Evolutionary conservation across 1,140 invertebrate species (phyloP), one percentile per base, ranked within the genome.

Genomic region (Cydia strobilella): DNA sequence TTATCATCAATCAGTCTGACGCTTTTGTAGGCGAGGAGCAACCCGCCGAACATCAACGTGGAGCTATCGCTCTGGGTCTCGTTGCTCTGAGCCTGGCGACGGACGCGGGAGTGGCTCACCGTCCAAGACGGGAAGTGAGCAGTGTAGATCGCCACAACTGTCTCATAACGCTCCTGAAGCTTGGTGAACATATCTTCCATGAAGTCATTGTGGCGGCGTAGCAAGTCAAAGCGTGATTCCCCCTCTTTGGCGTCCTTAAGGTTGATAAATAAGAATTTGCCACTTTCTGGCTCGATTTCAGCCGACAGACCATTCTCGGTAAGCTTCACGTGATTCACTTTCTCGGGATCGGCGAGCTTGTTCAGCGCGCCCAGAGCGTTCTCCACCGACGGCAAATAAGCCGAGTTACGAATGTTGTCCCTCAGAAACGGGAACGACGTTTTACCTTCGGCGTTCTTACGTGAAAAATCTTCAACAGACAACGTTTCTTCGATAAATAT

Each of bases 401-500:
- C 51, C 1, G 87, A 83, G 15, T 86, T 77, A 1, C 79, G 79
- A 2, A 91, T 82, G 25, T 87, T 88, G 9, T 83, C 74, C 13
- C 86, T 86, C 39, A 93, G 80, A 73, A 88, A 90, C 0, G 86
- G 86, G 76, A 89, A 93, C 0, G 89, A 81, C 0, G 86, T 86
- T n/a, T 86, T 82, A 10, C 90, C 90, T 6, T 89, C 83, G 0
- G 71, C 76, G 66, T 88, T 86, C 83, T 88, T 92, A 23, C 77
- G 76, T 25, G 89, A 91, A 74, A 93, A 89, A 87, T 93, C 93
- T 81, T 93, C 93, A 0, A 93, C 88, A 13, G 92, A 93, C n/a
- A 93, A 74, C 0, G 88, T 89, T 76, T 91, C 86, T 73, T 93
- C 93, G 42, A 91, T 80, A 76, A 93, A 93, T 3, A 93, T 83